Evolutionary conservation across 1,140 invertebrate species (phyloP).

Genomic region (Sinella curviseta): DNA sequence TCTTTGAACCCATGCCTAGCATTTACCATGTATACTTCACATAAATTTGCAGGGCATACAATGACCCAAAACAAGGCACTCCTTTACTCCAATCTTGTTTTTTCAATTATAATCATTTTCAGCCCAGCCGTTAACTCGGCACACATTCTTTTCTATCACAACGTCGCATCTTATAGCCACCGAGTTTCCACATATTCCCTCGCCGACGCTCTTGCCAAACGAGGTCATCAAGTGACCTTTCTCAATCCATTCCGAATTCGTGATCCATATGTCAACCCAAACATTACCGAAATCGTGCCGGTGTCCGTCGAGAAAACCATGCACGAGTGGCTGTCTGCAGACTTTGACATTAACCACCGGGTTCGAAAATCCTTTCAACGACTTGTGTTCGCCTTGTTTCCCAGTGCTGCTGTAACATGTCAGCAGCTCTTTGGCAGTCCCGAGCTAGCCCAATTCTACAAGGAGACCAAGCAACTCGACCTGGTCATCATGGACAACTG

Average conservation of each 20-base stretch:
- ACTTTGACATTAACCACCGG: neutral
- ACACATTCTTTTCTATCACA: constrained; percentile 40
- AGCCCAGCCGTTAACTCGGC: no score
- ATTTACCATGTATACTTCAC: no score
- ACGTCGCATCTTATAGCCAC: constrained; percentile 35
- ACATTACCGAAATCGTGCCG: constrained; percentile 19
- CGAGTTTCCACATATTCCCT: neutral
- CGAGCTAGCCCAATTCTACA: neutral
- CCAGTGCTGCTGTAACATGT: neutral
- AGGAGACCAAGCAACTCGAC: constrained; percentile 46
- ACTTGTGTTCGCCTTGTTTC: neutral
- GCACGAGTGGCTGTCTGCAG: neutral
- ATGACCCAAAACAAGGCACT: no score
- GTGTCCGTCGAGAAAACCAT: neutral
- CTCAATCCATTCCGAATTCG: neutral
- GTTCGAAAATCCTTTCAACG: neutral
- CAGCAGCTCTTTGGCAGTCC: neutral
- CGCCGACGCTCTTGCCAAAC: neutral
- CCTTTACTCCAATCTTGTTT: no score
- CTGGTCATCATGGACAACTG: constrained; percentile 51
- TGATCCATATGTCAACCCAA: neutral
- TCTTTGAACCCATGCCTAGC: no score
- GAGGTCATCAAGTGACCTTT: constrained; percentile 17
- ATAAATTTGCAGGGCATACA: no score
- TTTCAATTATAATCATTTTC: no score